Evolutionary conservation across 2,113 vertebrate species (phyloP), one percentile per base, ranked within the genome.

Genomic region (Ochotona curzoniae): DNA sequence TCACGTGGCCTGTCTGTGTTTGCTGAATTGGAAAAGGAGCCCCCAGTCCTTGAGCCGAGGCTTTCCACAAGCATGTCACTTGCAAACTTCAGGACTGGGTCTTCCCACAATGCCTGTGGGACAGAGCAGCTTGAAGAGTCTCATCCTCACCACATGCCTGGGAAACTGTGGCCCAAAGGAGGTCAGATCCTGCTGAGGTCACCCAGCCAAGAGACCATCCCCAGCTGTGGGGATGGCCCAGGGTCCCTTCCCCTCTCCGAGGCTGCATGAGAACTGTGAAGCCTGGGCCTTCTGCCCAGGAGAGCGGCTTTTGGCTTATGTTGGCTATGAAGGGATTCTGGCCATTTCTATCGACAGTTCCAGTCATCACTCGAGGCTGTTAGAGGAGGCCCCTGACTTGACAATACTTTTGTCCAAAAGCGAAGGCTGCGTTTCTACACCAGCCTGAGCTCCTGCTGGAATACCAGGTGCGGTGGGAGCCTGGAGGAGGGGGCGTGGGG

Each of bases 331-430:
- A 89, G 30, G 11, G 32, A 67, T 51, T 66, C 47, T 18, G 63
- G 30, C 71, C 78, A 75, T 69, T 23, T 61, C 61, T 93, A 70
- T 57, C 57, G 90, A 51, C 67, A 86, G 80, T 63, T 54, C 28
- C 79, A 84, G 94, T 78, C n/a, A 38, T 2, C 1, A 28, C 5
- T 49, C n/a, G 44, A 76, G 35, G 51, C 7, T 83, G 83, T 78
- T 30, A 54, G 80, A 80, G 35, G 66, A 69, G 44, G 28, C 18
- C 38, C 90, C 82, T 91, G 67, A 63, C 86, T 86, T 87, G 80
- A 47, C 0, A 5, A 87, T 78, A 96, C 87, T 71, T 91, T 67
- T 32, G 73, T 64, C 26, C 44, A 38, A 71, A 83, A 80, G 61
- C 0, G 0, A 86, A 38, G 38, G 32, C 12, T 89, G 12, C 57